These are phyloP conservation scores for Apostichopus leukothele DNA, from an alignment of 53 echinoderm and acorn worm genomes.

Conservation along the genomic window DNA sequence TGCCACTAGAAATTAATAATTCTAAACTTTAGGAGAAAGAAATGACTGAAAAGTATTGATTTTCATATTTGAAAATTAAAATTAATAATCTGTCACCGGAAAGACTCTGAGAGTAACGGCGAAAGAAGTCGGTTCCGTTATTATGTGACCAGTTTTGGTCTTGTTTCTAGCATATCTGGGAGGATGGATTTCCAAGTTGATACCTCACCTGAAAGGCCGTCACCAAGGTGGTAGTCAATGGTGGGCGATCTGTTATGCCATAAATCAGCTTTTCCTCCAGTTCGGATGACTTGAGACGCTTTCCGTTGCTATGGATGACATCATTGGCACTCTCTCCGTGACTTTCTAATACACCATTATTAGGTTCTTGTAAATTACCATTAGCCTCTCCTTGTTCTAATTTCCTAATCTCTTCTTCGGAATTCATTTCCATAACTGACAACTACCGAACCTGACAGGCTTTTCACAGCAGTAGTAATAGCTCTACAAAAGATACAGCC, in stretches of 20 bases:
- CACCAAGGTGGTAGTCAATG: neutral
- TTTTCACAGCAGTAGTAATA: too few species aligned
- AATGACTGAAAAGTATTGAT: too few species aligned
- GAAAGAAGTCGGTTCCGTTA: too few species aligned
- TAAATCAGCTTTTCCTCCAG: neutral
- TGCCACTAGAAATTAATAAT: too few species aligned
- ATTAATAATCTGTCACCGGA: too few species aligned
- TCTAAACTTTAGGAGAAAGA: too few species aligned
- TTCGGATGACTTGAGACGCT: neutral
- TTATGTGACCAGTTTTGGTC: neutral
- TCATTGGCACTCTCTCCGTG: neutral
- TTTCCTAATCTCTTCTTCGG: neutral
- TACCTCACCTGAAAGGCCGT: neutral
- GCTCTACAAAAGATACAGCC: too few species aligned
- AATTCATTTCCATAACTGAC: neutral
- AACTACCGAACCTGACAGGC: too few species aligned
- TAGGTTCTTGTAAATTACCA: neutral
- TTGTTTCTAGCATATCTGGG: neutral
- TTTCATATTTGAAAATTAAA: too few species aligned
- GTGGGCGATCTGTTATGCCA: slow-evolving; percentile 4
- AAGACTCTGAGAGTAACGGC: too few species aligned
- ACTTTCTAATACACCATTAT: too few species aligned
- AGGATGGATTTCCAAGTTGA: neutral
- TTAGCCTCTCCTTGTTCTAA: neutral
- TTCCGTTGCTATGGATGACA: neutral